Evolutionary conservation across 2,888 invertebrate species (phyloP).

Genomic region (Ellobium chinense): DNA sequence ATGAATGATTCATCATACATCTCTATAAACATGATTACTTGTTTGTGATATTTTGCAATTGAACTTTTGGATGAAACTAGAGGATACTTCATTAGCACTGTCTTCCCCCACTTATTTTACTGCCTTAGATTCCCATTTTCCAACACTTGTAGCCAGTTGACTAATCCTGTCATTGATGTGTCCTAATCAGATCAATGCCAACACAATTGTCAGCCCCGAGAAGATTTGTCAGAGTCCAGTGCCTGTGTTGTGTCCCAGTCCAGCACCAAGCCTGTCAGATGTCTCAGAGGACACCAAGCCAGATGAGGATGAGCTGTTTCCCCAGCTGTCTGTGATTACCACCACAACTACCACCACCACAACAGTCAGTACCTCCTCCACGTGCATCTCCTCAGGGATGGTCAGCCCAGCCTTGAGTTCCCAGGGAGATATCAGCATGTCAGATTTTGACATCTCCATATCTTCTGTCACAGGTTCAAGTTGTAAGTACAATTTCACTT

Average conservation of each 20-base stretch:
- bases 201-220: not conserved
- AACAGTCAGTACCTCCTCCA: not conserved
- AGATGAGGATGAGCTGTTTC: not conserved
- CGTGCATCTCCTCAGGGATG: not conserved
- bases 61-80: too few relatives aligned
- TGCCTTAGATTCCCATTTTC: too few relatives aligned
- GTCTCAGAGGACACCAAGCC: not conserved
- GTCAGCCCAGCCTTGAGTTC: not conserved
- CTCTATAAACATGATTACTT: too few relatives aligned
- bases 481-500: slow-evolving; percentile 19
- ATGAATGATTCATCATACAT: too few relatives aligned
- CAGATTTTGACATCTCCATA: slow-evolving; percentile 41
- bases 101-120: too few relatives aligned
- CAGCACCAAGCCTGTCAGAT: not conserved
- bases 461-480: slow-evolving; percentile 24
- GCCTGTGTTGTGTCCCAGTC: not conserved
- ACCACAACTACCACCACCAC: not conserved
- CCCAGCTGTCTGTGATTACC: not conserved
- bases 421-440: slow-evolving; percentile 40
- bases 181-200: slow-evolving; percentile 3
- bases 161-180: too few relatives aligned
- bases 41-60: too few relatives aligned
- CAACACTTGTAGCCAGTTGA: too few relatives aligned
- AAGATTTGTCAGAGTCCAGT: not conserved
- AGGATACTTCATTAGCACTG: too few relatives aligned